Base-by-base conservation (phyloP, 2,888 invertebrate species). In the Acleris laterana region DNA sequence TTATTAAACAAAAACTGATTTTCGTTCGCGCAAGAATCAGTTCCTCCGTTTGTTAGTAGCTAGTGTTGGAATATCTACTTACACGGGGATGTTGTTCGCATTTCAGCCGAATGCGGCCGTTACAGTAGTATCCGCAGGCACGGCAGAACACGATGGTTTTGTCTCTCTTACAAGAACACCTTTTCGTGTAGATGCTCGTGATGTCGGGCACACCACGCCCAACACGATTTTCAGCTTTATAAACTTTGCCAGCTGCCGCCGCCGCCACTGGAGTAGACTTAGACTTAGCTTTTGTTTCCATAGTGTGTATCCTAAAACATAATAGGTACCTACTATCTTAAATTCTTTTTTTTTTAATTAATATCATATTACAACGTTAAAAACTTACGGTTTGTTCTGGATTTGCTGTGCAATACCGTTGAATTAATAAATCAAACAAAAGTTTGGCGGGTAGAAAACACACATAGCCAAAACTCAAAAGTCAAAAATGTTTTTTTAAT, bases 61-160 rank as follows among this genome's bases (percentile, higher is more conserved):
- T n/a, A 48, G 22, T 11, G 46, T 57, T 51, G 22, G 22, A 19
- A 52, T 38, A 13, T 38, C 38, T 57, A 74, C 87, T 85, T 82
- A 93, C 93, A 55, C 89, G 76, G 19, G 93, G 92, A 75, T 93
- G 93, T 56, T 81, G 79, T 52, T 83, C 81, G 71, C 93, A 93
- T 63, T 80, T 84, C 60, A 91, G 70, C n/a, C 92, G 86, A 66
- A 90, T 89, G 50, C 93, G 87, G 20, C 93, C 92, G 69, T 89
- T 81, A 68, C 91, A 90, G 71, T 87, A 88, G 70, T 85, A 93
- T 25, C 93, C 93, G 66, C 93, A 93, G 28, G 89, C 81, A 61
- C 91, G 81, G 71, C 93, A 93, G 70, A 91, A 92, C 3, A 92
- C 93, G 16, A 89, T 86, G 1, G 87, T 84, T 75, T 90, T 93